A percentile compares a stretch with the other conserved stretches of the same genome.
Evolutionary conservation across 37 sponge, comb jelly and placozoan species (phyloP).

Genomic region (Cliona cf. orientalis): DNA sequence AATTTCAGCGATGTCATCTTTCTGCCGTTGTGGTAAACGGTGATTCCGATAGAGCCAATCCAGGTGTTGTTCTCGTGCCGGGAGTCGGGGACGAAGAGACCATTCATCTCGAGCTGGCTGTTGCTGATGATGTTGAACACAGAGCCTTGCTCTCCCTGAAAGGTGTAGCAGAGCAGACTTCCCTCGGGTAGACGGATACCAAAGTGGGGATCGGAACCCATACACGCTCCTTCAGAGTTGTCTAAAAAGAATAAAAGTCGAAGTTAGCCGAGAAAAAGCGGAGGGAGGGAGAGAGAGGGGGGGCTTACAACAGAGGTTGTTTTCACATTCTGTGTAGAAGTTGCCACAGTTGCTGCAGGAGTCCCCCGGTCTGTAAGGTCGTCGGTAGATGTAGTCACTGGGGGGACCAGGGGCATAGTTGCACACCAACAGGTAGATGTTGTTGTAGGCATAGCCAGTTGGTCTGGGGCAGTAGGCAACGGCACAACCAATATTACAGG

Average conservation of each 20-base stretch:
- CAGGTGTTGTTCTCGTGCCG: neutral
- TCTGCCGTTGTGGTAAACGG: neutral
- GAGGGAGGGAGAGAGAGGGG: neutral
- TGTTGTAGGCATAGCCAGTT: neutral
- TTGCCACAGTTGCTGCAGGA: neutral
- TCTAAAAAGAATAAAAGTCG: neutral
- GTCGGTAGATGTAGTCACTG: neutral
- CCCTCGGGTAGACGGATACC: neutral
- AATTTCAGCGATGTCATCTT: neutral
- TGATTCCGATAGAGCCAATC: constrained; percentile 7
- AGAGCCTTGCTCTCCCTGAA: constrained; percentile 21
- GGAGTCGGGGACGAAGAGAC: constrained; percentile 16
- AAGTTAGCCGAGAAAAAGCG: neutral
- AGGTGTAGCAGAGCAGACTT: constrained; percentile 13
- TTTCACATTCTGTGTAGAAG: neutral
- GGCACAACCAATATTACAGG: neutral
- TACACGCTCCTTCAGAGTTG: neutral
- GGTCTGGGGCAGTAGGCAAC: neutral
- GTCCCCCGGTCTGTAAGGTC: neutral
- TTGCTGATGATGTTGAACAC: constrained; percentile 15
- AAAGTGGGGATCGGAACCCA: constrained; percentile 15
- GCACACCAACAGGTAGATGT: neutral
- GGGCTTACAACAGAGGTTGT: neutral
- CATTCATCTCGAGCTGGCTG: neutral
- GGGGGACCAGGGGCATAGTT: neutral